phyloP scores from a whole-genome alignment of 2,113 vertebrate genomes.

The Shinisaurus crocodilurus region DNA sequence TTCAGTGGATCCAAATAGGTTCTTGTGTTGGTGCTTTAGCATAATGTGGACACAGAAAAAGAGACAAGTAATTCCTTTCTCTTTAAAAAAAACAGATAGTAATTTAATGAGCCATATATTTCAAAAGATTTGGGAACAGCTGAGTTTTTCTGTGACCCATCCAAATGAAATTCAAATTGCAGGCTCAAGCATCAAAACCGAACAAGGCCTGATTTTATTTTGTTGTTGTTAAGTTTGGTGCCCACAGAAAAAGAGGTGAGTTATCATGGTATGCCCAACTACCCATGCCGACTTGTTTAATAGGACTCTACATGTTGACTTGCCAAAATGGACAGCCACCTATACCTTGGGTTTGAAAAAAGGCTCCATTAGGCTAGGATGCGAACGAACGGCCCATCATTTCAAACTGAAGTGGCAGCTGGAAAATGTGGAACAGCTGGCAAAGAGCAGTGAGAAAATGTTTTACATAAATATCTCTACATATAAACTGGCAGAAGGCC shows the following conservation, averaged over 20 bases:
- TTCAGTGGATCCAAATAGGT: constrained; percentile 11
- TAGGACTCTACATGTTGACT: constrained; percentile 1
- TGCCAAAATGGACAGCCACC: constrained; percentile 41
- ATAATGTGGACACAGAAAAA: not conserved
- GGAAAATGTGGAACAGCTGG: constrained; percentile 94
- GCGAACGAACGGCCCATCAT: constrained; percentile 76
- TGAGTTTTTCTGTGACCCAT: constrained; percentile 52
- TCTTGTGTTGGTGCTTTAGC: constrained; percentile 21
- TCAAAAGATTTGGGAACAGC: constrained; percentile 39
- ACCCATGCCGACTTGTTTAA: constrained; percentile 23
- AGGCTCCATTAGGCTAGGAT: constrained; percentile 73
- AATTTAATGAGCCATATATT: constrained; percentile 50
- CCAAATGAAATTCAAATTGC: constrained; percentile 43
- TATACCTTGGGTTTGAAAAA: constrained; percentile 61
- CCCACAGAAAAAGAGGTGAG: not conserved
- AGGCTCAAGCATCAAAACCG: constrained; percentile 50
- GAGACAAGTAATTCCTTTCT: constrained; percentile 36
- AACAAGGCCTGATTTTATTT: constrained; percentile 33
- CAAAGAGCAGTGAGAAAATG: constrained; percentile 85
- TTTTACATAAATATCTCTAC: constrained; percentile 92
- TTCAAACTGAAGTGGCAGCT: constrained; percentile 84
- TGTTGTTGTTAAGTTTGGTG: constrained; percentile 13
- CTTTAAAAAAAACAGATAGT: constrained; percentile 58
- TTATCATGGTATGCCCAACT: constrained; percentile 19
- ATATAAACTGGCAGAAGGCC: constrained; percentile 81